Conservation (phyloP, 2,888 invertebrate genomes). For the Nesidiocoris tenuis region DNA sequence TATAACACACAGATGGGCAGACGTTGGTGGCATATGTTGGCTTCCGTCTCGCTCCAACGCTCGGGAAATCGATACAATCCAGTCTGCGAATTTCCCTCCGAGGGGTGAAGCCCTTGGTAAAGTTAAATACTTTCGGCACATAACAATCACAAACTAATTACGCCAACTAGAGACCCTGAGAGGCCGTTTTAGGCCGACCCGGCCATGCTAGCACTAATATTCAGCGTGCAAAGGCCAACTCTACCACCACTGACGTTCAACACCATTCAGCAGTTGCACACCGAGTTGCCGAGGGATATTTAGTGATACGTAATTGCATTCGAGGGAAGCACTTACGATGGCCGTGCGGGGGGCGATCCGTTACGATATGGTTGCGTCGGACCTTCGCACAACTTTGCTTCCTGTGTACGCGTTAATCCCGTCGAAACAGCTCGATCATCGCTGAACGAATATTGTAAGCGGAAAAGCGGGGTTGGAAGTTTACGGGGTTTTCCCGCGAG, state of each 20-base stretch:
- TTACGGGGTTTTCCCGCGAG: too few species aligned
- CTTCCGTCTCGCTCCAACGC: background rate
- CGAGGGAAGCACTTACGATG: background rate
- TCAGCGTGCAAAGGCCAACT: too few species aligned
- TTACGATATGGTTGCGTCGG: background rate
- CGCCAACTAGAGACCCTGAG: conserved; percentile 9
- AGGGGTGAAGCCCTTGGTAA: conserved; percentile 3
- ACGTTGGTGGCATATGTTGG: conserved; percentile 21
- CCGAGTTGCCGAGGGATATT: background rate
- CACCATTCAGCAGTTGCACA: background rate
- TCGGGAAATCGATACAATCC: background rate
- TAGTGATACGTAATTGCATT: background rate
- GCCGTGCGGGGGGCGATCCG: background rate
- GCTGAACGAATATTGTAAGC: too few species aligned
- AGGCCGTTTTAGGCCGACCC: background rate
- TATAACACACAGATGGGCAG: conserved; percentile 24
- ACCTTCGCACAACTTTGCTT: too few species aligned
- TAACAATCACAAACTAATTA: conserved; percentile 32
- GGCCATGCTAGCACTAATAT: background rate
- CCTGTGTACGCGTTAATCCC: too few species aligned
- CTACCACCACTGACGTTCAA: background rate
- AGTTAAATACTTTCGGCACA: conserved; percentile 30
- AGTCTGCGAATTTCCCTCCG: background rate
- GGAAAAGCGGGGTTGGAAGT: too few species aligned
- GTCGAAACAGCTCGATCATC: too few species aligned